A percentile compares a stretch with the other conserved stretches of the same genome.
Conservation (phyloP, 2,797 vertebrate genomes). For the Chromobotia macracanthus region DNA sequence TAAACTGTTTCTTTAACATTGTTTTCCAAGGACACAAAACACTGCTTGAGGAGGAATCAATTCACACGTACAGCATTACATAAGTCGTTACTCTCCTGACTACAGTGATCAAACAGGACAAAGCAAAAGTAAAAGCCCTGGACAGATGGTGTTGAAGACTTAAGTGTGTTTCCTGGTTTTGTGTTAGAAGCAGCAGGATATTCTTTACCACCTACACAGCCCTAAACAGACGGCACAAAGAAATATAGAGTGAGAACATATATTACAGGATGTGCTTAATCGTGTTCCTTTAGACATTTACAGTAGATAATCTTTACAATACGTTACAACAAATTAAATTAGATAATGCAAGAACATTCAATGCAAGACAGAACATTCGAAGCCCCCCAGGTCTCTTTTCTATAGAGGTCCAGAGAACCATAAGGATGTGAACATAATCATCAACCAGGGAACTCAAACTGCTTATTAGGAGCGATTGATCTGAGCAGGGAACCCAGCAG, state of each 20-base stretch:
- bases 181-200: conserved; percentile 39
- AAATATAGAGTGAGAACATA: conserved; percentile 16
- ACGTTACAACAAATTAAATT: not conserved
- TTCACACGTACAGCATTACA: not conserved
- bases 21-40: not conserved
- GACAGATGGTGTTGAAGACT: conserved; percentile 55
- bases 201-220: conserved; percentile 43
- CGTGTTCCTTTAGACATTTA: not conserved
- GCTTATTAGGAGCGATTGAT: conserved; percentile 50
- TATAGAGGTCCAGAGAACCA: conserved; percentile 29
- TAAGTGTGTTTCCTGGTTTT: conserved; percentile 34
- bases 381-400: conserved; percentile 22
- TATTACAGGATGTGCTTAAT: not conserved
- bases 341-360: not conserved
- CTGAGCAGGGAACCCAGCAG: conserved; percentile 28
- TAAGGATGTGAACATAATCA: conserved; percentile 25
- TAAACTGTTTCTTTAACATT: not conserved
- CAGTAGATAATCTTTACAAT: not conserved
- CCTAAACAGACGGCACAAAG: conserved; percentile 35
- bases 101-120: conserved; percentile 25
- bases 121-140: conserved; percentile 15
- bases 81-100: conserved; percentile 1
- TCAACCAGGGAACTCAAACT: conserved; percentile 27
- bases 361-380: conserved; percentile 12
- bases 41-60: not conserved